phyloP scores from a whole-genome alignment of 2,888 invertebrate genomes.

The Abscondita cerata region DNA sequence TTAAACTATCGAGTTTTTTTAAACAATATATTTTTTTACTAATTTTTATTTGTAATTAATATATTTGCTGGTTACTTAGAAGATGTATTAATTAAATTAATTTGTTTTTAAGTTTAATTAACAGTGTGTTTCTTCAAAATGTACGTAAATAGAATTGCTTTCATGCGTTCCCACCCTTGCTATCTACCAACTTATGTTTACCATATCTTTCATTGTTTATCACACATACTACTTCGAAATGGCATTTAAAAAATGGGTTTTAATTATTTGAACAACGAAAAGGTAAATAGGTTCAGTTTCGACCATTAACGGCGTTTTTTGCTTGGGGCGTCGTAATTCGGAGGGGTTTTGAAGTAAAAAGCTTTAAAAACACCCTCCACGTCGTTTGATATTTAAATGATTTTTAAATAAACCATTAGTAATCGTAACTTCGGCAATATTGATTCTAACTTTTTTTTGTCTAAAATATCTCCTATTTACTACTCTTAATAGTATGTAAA shows the following conservation, averaged over 20 bases:
- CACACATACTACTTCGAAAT: too few relatives aligned
- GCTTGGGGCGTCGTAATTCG: constrained; percentile 48
- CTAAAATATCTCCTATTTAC: constrained; percentile 8
- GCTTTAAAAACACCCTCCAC: constrained; percentile 46
- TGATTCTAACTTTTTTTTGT: neutral
- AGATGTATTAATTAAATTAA: too few relatives aligned
- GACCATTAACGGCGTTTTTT: constrained; percentile 51
- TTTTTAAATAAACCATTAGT: constrained; percentile 53
- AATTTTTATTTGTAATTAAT: too few relatives aligned
- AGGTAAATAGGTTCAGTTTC: constrained; percentile 54
- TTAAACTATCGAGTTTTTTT: too few relatives aligned
- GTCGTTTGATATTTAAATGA: constrained; percentile 53
- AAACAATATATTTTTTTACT: too few relatives aligned
- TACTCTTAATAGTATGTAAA: constrained; percentile 22
- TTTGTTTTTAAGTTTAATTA: too few relatives aligned
- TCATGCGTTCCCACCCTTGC: too few relatives aligned
- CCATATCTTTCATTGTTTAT: too few relatives aligned
- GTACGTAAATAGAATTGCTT: too few relatives aligned
- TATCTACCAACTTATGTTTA: too few relatives aligned
- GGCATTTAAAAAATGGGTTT: constrained; percentile 43
- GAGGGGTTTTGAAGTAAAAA: constrained; percentile 49
- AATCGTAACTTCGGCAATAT: neutral
- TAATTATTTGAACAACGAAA: constrained; percentile 52
- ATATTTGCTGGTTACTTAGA: too few relatives aligned
- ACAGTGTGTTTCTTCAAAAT: too few relatives aligned